Evolutionary conservation across 2,888 invertebrate species (phyloP), one percentile per base, ranked within the genome.

Genomic region (Melinaea marsaeus): DNA sequence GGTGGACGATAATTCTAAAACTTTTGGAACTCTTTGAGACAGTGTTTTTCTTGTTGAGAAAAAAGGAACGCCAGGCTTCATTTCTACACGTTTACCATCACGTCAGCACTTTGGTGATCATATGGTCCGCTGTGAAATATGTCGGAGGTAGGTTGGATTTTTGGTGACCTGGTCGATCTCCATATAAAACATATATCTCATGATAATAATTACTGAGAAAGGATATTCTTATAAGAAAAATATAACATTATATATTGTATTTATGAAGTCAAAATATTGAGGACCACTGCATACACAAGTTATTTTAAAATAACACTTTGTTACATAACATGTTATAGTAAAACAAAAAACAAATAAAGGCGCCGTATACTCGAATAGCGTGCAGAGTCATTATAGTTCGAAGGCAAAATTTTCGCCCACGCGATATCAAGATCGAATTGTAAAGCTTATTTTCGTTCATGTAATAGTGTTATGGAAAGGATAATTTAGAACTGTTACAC

Each of bases 1-100:
- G 94, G 92, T 94, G 93, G 90, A 88, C 93, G 0, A 80, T 93
- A 55, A 82, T 93, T 58, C 75, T 95, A 0, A 95, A 95, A 83
- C 72, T 94, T 4, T 69, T 91, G 33, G 95, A 95, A 78, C 81
- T 95, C 2, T 72, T 91, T 0, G 95, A 95, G 79, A 95, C 95
- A 0, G 77, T 93, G 4, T 93, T 95, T 79, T 95, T 95, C 75
- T 84, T 95, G 13, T 77, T 95, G 71, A 90, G 95, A 65, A 95
- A 95, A 80, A 95, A 94, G 77, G 88, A 92, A 65, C 92, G 92
- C 55, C 95, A 95, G 84, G 93, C 94, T 5, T 93, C 95, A 0
- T 93, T 92, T 67, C 84, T 95, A 56, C 95, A 95, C 72, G 84
- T 95, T 2, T 95, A 95, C 75, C 95, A 95, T 82, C 95, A 95